Evolutionary conservation across 2,797 vertebrate genomes (phyloP).

Genomic region (Lithobates pipiens): DNA sequence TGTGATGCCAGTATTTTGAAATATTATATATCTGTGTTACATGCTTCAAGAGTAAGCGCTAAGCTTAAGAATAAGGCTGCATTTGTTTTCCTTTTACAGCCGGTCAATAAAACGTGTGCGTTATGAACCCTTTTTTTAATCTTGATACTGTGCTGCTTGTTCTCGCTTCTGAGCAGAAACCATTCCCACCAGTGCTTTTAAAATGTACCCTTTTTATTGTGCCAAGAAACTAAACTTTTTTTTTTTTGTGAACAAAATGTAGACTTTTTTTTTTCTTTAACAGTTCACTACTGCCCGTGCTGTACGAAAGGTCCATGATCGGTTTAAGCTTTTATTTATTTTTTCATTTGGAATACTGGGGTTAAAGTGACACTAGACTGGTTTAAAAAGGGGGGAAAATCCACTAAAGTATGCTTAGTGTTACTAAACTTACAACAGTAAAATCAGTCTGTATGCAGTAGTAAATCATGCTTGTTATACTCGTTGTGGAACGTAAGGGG

Average conservation of each 20-base stretch:
- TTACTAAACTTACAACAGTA: no score
- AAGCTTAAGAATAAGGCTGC: constrained; percentile 53
- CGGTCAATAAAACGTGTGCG: constrained; percentile 49
- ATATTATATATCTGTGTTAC: constrained; percentile 52
- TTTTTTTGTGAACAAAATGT: constrained; percentile 48
- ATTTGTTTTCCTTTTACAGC: constrained; percentile 54
- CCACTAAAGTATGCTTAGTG: no score
- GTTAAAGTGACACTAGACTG: no score
- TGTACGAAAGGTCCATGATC: not conserved
- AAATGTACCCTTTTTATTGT: constrained; percentile 45
- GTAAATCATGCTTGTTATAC: no score
- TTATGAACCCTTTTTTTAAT: constrained; percentile 50
- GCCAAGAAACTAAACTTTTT: constrained; percentile 58
- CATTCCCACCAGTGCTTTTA: constrained; percentile 50
- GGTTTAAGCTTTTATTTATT: not conserved
- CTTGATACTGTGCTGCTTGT: constrained; percentile 55
- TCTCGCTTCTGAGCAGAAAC: constrained; percentile 50
- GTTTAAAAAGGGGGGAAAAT: no score
- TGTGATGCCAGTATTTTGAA: constrained; percentile 59
- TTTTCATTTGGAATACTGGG: no score
- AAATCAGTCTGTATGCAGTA: no score
- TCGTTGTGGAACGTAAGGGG: no score
- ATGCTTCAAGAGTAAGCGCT: constrained; percentile 37
- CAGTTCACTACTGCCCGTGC: not conserved
- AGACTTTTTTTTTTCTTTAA: not conserved